Evolutionary conservation across 2,888 invertebrate species (phyloP), one percentile per base, ranked within the genome.

Genomic region (Strigamia transsilvanica): DNA sequence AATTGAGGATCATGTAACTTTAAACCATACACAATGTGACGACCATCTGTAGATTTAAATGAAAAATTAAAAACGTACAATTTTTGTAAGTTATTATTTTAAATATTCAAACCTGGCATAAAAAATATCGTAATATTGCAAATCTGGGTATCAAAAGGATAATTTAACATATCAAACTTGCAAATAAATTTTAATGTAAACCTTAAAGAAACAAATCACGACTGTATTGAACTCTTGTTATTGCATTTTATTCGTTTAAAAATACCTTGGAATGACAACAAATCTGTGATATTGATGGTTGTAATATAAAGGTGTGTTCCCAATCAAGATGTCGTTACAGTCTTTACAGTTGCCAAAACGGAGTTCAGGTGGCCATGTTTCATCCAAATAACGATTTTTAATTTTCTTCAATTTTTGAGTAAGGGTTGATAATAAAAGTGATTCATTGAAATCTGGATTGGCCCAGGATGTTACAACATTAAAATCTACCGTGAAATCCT

Each of bases 401-500:
- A 56, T 7, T 56, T n/a, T 56, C 0, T 4, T 18, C 21, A 9
- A 21, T 56, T 1, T 7, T 18, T 18, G 4, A n/a, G 7, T 5
- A n/a, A 2, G 0, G 2, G 5, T 1, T 18, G 15, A 18, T 21
- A 7, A 3, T 7, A 18, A 56, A 0, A 10, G 7, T n/a, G 73
- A 10, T 15, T 15, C 4, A 32, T 73, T 73, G 4, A 73, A 32
- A 5, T 73, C 13, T 32, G 12, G 1, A 1, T 73, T 3, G 12
- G 2, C 0, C 73, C 73, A 73, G 2, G 15, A 27, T 7, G 23
- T n/a, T 2, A 73, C 4, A 12, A 27, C 10, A 1, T 32, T n/a
- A 32, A 73, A 73, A 4, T 32, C 73, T 27, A 73, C 32, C 32
- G 73, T 73, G 13, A 73, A 73, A 27, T 73, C 73, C 73, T 73